Percentiles rank a stretch among this genome's conserved stretches.
These are phyloP conservation scores for Potamarius usumacintae DNA, from an alignment of 2,113 vertebrate species.

Conservation along the genomic window DNA sequence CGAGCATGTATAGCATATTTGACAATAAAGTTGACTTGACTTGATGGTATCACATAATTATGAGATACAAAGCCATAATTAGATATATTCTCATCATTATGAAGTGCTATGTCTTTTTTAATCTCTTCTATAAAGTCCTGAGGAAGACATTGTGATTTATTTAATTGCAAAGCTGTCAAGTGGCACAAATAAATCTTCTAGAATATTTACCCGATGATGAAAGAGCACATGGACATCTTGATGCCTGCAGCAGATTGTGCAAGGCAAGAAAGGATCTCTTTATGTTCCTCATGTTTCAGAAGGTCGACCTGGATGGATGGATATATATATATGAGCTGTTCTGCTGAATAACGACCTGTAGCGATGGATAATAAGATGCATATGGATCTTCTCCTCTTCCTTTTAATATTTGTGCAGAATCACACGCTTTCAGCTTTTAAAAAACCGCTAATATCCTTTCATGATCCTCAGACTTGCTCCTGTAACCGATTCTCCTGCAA, in stretches of 20 bases:
- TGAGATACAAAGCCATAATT: too few species aligned
- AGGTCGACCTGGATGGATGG: background rate
- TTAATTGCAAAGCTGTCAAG: background rate
- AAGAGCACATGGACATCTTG: background rate
- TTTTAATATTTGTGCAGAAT: background rate
- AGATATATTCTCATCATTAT: too few species aligned
- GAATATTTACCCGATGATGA: background rate
- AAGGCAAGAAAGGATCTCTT: background rate
- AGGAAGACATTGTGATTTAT: background rate
- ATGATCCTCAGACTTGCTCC: background rate
- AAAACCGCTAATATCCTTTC: too few species aligned
- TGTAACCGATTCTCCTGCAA: background rate
- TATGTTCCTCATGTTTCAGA: slow-evolving; percentile 4
- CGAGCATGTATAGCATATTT: too few species aligned
- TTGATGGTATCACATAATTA: too few species aligned
- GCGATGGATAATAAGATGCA: background rate
- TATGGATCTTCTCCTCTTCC: background rate
- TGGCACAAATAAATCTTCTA: background rate
- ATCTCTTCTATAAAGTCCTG: too few species aligned
- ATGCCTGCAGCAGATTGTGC: background rate
- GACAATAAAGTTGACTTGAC: too few species aligned
- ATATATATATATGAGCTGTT: background rate
- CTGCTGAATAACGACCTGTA: background rate
- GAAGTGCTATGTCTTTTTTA: too few species aligned
- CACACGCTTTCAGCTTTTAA: background rate